A percentile compares a stretch with the other conserved stretches of the same genome.
phyloP scores from a whole-genome alignment of 2,888 invertebrate species.

The Capitulum mitella region DNA sequence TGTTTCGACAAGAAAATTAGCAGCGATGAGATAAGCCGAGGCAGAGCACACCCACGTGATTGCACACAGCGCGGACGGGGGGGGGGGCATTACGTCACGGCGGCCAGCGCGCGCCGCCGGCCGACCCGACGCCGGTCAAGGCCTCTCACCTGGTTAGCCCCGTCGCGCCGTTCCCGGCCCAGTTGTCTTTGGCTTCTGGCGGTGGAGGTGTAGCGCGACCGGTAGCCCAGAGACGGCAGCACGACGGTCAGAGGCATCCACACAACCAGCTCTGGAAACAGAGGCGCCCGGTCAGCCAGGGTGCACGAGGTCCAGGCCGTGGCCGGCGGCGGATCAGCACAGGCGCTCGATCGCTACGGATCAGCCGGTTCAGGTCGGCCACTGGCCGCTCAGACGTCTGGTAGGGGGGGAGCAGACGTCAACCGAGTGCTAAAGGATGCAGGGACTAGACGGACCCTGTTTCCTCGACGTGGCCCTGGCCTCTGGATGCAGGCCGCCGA shows the following conservation, averaged over 20 bases:
- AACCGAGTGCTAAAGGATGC: too few relatives aligned
- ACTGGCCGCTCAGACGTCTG: too few relatives aligned
- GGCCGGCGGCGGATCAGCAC: too few relatives aligned
- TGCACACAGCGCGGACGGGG: neutral
- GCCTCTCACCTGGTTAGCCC: neutral
- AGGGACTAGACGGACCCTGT: too few relatives aligned
- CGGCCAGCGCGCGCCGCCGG: neutral
- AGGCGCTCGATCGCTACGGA: too few relatives aligned
- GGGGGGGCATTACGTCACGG: neutral
- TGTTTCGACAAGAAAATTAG: neutral
- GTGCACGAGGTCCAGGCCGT: too few relatives aligned
- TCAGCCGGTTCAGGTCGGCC: too few relatives aligned
- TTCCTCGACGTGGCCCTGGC: too few relatives aligned
- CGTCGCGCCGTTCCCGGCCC: neutral
- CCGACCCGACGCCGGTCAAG: neutral
- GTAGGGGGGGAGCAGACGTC: too few relatives aligned
- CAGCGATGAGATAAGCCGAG: neutral
- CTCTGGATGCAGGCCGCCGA: too few relatives aligned
- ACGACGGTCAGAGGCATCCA: neutral
- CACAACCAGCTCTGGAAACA: neutral
- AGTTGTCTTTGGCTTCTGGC: neutral
- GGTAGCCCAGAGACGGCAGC: neutral
- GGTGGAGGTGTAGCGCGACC: neutral
- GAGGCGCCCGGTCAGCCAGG: too few relatives aligned
- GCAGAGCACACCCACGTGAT: neutral